Evolutionary conservation across 1,140 invertebrate genomes (phyloP), one percentile per base, ranked within the genome.

Genomic region (Episyrphus balteatus): DNA sequence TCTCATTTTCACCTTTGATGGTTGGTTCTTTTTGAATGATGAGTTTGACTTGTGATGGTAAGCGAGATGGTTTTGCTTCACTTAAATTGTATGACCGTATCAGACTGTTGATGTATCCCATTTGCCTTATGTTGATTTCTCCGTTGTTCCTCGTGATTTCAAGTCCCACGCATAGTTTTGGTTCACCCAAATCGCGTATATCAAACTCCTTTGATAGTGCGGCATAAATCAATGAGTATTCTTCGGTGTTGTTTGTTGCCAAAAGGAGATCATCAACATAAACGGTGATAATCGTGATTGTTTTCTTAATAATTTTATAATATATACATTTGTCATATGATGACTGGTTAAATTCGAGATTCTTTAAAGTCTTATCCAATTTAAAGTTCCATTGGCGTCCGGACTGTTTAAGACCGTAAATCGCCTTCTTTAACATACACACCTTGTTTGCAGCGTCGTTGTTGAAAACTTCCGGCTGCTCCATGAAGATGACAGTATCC

Each of bases 391-490:
- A 65, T 19, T 45, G 33, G 41, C 48, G 45, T 13, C 57, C 47
- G 2, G 66, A 57, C 39, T 69, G 66, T 46, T 70, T 68, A 10
- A 71, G 44, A 5, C 68, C 67, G 55, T 71, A 69, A 18, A 69
- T 41, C 9, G 62, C 39, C 32, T 64, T 67, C 8, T 65, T 55
- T 2, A 67, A 44, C 15, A 21, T 47, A 41, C 57, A 65, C 10
- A 63, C 56, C 55, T 55, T 39, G 17, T 49, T 17, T 46, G 43
- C 34, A 13, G 17, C 42, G 5, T 13, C 13, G 21, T 15, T 32
- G 21, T 42, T 13, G 19, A 18, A 42, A 8, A 55, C 54, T 33
- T 65, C 53, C 38, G 71, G 69, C 47, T 61, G 57, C 17, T 57
- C 42, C 60, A 69, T 63, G 44, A 54, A 72, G 2, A 73, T 61